phyloP scores from a whole-genome alignment of 2,888 invertebrate species.

The Tillus elongatus region DNA sequence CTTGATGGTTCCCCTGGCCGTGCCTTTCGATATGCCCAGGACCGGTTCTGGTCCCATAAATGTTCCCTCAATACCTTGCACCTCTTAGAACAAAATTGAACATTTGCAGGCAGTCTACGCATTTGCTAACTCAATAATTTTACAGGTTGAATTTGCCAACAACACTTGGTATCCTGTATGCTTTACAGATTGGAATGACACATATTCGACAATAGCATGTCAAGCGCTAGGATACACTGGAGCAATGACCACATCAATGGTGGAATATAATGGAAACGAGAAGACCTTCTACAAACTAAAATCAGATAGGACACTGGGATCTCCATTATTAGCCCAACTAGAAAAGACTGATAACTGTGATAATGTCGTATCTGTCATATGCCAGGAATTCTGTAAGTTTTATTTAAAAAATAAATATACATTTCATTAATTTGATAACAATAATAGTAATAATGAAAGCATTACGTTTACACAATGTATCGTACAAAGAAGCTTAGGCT shows the following conservation, averaged over 20 bases:
- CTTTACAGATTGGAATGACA: conserved; percentile 46
- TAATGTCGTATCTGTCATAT: conserved; percentile 46
- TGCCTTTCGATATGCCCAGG: no score
- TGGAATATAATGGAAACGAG: conserved; percentile 23
- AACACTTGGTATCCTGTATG: conserved; percentile 44
- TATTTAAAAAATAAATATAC: no score
- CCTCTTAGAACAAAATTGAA: not conserved
- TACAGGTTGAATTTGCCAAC: conserved; percentile 27
- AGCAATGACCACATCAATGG: conserved; percentile 35
- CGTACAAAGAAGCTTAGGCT: no score
- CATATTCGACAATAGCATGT: conserved; percentile 48
- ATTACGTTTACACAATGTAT: no score
- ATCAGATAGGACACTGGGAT: conserved; percentile 12
- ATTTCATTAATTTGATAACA: no score
- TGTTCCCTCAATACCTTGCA: no score
- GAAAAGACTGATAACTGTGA: conserved; percentile 40
- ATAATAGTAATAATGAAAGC: no score
- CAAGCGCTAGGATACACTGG: conserved; percentile 46
- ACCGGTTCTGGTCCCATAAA: no score
- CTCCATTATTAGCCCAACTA: conserved; percentile 40
- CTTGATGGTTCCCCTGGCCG: no score
- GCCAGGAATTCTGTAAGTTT: conserved; percentile 47
- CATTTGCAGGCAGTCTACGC: not conserved
- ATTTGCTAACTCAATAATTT: no score
- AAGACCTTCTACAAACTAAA: conserved; percentile 28